phyloP scores from a whole-genome alignment of 1,140 invertebrate species.

The Sinella curviseta region DNA sequence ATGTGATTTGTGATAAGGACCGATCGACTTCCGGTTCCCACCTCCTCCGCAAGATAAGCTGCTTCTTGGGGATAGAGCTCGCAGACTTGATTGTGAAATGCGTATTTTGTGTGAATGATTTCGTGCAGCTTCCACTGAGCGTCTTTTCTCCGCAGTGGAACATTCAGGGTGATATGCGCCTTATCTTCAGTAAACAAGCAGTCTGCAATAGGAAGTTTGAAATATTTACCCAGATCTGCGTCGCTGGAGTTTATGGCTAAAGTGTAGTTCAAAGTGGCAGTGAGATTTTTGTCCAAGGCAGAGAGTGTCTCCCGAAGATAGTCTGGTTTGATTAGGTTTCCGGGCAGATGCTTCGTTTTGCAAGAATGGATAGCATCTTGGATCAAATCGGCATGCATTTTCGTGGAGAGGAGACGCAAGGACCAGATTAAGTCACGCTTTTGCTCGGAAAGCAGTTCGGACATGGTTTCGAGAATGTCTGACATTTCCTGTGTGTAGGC shows the following conservation, averaged over 20 bases:
- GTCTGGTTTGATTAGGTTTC: not conserved
- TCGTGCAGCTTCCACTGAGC: constrained; percentile 14
- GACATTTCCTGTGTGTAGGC: not conserved
- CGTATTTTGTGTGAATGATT: not conserved
- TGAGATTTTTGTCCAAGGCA: not conserved
- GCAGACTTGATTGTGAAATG: not conserved
- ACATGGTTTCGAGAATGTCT: not conserved
- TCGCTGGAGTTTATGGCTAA: not conserved
- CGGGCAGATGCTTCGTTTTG: not conserved
- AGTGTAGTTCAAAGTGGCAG: not conserved
- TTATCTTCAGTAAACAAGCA: not conserved
- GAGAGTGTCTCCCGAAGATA: not conserved
- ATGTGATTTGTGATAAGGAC: not conserved
- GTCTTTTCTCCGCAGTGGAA: not conserved
- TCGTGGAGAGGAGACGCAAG: not conserved
- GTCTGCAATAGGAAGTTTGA: constrained; percentile 7
- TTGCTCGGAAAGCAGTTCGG: not conserved
- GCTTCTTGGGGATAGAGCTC: not conserved
- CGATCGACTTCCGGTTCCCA: not conserved
- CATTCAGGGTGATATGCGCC: not conserved
- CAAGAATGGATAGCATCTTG: not conserved
- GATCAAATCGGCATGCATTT: constrained; percentile 9
- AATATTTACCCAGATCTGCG: not conserved
- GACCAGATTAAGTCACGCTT: not conserved
- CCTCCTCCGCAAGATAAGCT: not conserved